Evolutionary conservation across 2,113 vertebrate genomes (phyloP), one percentile per base, ranked within the genome.

Genomic region (Castor canadensis): DNA sequence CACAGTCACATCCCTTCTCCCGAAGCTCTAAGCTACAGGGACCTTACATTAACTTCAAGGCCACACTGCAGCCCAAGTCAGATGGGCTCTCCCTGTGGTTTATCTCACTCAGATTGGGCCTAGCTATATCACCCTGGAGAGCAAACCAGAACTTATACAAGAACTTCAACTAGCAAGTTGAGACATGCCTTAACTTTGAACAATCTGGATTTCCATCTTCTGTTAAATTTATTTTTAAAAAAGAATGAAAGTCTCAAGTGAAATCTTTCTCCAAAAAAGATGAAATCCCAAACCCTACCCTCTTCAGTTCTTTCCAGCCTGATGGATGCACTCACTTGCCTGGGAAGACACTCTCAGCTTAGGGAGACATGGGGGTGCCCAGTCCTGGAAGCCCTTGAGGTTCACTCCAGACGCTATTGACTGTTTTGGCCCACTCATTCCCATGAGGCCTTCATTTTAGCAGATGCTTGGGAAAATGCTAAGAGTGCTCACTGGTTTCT

Each of bases 231-330:
- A 72, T 64, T 75, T 82, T 49, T 58, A 64, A 93, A 82, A 73
- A 90, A 77, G 28, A 93, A 71, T 49, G 20, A 15, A 90, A 76
- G 32, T 85, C 11, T 24, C n/a, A 89, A 73, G 62, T 12, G 20
- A 76, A 62, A 93, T 49, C 16, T 82, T 81, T 93, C 22, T 47
- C 67, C 40, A 85, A 91, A 43, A 94, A 92, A 56, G 19, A 66
- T n/a, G 54, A 54, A 58, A 22, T 87, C 47, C 20, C 3, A 64
- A 89, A 87, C 45, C 69, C 12, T 87, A 26, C 35, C 58, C 28
- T 73, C 22, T 22, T 28, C 30, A 47, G 43, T 72, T 75, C 10
- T 89, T 75, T 85, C 76, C 40, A 58, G n/a, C 28, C 8, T 40
- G 19, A 28, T 62, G 62, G 54, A 16, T 26, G 43, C 43, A 9